Percentiles rank a stretch among this genome's conserved stretches.
Evolutionary conservation across 30 jellyfish, hydroid and myxozoan species (phyloP).

Genomic region (Morbakka virulenta): DNA sequence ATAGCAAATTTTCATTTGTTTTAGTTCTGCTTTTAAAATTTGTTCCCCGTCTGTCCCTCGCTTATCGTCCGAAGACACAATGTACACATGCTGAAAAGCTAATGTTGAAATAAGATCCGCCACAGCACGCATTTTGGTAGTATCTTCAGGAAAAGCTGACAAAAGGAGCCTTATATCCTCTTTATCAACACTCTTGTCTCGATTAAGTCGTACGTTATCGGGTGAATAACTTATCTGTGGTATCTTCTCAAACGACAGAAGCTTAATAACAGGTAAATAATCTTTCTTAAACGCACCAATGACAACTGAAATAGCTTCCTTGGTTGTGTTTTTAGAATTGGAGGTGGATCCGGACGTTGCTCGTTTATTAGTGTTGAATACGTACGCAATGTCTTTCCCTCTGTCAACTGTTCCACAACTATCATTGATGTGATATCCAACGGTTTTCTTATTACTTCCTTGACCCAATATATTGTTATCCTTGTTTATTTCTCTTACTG

Average conservation of each 20-base stretch:
- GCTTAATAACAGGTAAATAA: slow-evolving; percentile 29
- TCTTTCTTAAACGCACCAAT: slow-evolving; percentile 37
- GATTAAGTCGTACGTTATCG: slow-evolving; percentile 37
- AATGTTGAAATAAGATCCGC: slow-evolving; percentile 41
- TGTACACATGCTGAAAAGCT: slow-evolving; percentile 59
- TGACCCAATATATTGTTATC: neutral
- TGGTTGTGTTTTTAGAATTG: neutral
- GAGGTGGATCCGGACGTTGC: neutral
- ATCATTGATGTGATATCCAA: slow-evolving; percentile 87
- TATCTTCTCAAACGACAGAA: slow-evolving; percentile 33
- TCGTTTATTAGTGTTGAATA: slow-evolving; percentile 53
- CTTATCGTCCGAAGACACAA: slow-evolving; percentile 53
- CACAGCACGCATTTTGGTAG: slow-evolving; percentile 55
- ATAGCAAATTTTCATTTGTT: neutral
- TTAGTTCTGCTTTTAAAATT: slow-evolving; percentile 13
- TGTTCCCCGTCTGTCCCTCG: slow-evolving; percentile 43
- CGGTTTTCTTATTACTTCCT: neutral
- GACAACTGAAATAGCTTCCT: slow-evolving; percentile 66
- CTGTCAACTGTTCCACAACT: slow-evolving; percentile 40
- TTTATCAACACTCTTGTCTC: slow-evolving; percentile 8
- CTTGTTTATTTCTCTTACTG: slow-evolving; percentile 42
- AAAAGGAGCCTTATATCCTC: slow-evolving; percentile 25
- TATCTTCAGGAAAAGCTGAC: slow-evolving; percentile 75
- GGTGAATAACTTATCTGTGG: slow-evolving; percentile 79
- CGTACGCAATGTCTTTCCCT: slow-evolving; percentile 62